Evolutionary conservation across 2,113 vertebrate species (phyloP), one percentile per base, ranked within the genome.

Genomic region (Mola mola): DNA sequence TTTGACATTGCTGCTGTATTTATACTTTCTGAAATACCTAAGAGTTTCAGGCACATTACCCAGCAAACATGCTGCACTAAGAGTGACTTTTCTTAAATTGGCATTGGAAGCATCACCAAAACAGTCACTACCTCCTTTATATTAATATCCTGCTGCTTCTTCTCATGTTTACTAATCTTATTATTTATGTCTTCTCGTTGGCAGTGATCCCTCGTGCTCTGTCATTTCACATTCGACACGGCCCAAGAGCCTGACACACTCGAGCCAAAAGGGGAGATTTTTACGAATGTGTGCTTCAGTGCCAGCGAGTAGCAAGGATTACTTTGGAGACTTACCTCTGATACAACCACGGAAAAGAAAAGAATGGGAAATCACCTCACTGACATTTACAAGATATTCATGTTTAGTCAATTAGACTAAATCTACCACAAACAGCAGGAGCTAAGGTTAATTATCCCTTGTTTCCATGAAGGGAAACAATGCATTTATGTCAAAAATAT

Each of bases 271-370:
- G 20, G 46, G 40, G 34, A 36, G 47, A 60, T 67, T 68, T 71
- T 67, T 74, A 52, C 51, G 26, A 71, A 52, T 60, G 63, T 67
- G 51, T 61, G 64, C 59, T 60, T 51, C 52, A 6, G 51, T 66
- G 73, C 70, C 79, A 74, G 52, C 42, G 49, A 72, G 68, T 66
- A 58, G 66, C 53, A 37, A 61, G 71, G 61, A 75, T 66, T 66
- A 66, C 77, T 72, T 55, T 62, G 25, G 59, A 75, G 83, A 80
- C 68, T 42, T 70, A 48, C 47, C 34, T 46, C 58, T 16, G 49
- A 36, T 25, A 65, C 43, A 5, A 13, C 5, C 15, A 15, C 33
- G 33, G n/a, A n/a, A n/a, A n/a, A n/a, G n/a, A n/a, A n/a, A n/a
- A n/a, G n/a, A n/a, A n/a, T n/a, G n/a, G n/a, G n/a, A n/a, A n/a